Evolutionary conservation across 2,113 vertebrate genomes (phyloP).

Genomic region (Etia nguti): DNA sequence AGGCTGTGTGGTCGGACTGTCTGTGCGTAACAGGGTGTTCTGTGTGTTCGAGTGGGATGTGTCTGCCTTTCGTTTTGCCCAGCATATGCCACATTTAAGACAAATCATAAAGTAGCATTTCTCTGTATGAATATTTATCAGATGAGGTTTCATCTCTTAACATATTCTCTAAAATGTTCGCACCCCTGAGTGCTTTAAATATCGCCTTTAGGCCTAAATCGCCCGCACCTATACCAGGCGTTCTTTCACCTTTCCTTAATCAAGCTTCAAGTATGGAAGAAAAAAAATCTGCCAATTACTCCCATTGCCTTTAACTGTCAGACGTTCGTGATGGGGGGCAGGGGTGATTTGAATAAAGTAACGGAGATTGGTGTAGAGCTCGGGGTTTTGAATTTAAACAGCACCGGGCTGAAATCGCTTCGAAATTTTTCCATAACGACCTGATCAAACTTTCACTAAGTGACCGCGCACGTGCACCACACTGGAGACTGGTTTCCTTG

Average conservation of each 20-base stretch:
- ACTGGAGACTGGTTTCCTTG: not conserved
- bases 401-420: not conserved
- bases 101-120: conserved; percentile 50
- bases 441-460: not conserved
- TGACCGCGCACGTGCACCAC: not conserved
- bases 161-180: conserved; percentile 34
- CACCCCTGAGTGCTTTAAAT: conserved; percentile 30
- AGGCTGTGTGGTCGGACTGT: not conserved
- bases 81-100: conserved; percentile 59
- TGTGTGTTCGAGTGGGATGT: conserved; percentile 54
- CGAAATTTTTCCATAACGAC: not conserved
- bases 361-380: not conserved
- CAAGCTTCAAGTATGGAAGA: not conserved
- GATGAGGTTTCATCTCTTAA: conserved; percentile 50
- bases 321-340: not conserved
- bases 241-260: not conserved
- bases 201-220: conserved; percentile 39
- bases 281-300: not conserved
- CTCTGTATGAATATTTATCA: conserved; percentile 74
- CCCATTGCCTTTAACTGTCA: not conserved
- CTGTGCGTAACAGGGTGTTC: conserved; percentile 11
- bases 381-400: not conserved
- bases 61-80: conserved; percentile 34
- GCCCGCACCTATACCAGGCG: not conserved
- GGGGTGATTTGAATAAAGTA: conserved; percentile 20